Base-by-base conservation (phyloP, 2,888 invertebrate species). In the Rugalucina vietnamica region DNA sequence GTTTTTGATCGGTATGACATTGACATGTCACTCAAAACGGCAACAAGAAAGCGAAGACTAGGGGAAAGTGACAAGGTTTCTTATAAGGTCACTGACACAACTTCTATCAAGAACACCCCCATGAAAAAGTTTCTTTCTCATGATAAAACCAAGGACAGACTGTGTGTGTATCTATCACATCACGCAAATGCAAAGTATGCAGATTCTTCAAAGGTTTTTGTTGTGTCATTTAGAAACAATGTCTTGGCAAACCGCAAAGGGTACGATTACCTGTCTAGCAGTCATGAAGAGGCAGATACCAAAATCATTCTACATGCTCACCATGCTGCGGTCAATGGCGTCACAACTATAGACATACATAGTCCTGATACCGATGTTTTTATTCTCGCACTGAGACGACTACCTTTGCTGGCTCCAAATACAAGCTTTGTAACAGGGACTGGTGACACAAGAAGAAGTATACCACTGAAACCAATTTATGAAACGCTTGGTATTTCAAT, bases 1-100 rank as follows among this genome's bases (percentile, higher is more conserved):
- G 39, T 73, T 14, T 79, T 79, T 36, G 79, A 79, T 24, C 43
- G 79, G 21, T 79, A 74, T 79, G 79, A 79, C 37, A 27, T 71
- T 5, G 36, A 49, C 14, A 71, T n/a, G 14, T 79, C 79, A 32
- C 60, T 79, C 37, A 79, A 79, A 57, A 27, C 18, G 10, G 73
- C 65, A 32, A 73, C 72, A 39, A n/a, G 79, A 27, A 21, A 36
- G 32, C 29, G 34, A 21, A 39, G 65, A 21, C 73, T 60, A 5
- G 60, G 80, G 8, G 49, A 27, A 4, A 34, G 65, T 24, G 37
- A 21, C 1, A 21, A 43, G 18, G 71, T 80, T 1, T 50, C 69
- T 34, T 80, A 69, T 70, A 60, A 80, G n/a, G 60, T 69, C 27
- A 76, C 36, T 50, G 70, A 76, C 73, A 39, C 24, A 21, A 75